A percentile compares a stretch with the other conserved stretches of the same genome.
Evolutionary conservation across 2,797 vertebrate genomes (phyloP).

Genomic region (Sebastes baramenuke): DNA sequence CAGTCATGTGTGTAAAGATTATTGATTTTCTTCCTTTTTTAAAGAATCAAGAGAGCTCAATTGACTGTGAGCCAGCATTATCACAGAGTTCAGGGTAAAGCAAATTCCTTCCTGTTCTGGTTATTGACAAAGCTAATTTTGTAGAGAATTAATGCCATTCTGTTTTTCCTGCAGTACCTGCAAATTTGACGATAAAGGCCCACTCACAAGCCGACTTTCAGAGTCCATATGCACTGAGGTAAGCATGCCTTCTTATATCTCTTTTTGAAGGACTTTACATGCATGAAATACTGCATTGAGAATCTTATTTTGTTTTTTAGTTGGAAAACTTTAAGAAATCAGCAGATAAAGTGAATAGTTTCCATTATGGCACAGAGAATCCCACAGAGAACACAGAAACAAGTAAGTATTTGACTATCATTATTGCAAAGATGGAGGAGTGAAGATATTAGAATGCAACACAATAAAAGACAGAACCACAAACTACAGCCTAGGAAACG

Average conservation of each 20-base stretch:
- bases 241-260: background rate
- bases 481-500: background rate
- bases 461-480: background rate
- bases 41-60: slow-evolving; percentile 58
- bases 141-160: background rate
- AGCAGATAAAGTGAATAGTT: slow-evolving; percentile 48
- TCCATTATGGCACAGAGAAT: slow-evolving; percentile 64
- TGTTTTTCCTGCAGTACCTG: slow-evolving; percentile 61
- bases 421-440: background rate
- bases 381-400: slow-evolving; percentile 43
- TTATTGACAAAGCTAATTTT: background rate
- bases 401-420: slow-evolving; percentile 58
- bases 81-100: slow-evolving; percentile 74
- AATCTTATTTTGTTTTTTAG: slow-evolving; percentile 55
- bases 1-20: background rate
- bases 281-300: background rate
- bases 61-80: slow-evolving; percentile 72
- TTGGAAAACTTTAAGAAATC: slow-evolving; percentile 64
- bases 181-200: slow-evolving; percentile 58
- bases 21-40: background rate
- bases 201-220: slow-evolving; percentile 56
- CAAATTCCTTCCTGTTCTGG: background rate
- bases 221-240: slow-evolving; percentile 79
- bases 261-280: background rate
- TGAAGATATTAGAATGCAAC: background rate